Base-by-base conservation (phyloP, 2,888 invertebrate genomes). In the Drosophila demipolita region DNA sequence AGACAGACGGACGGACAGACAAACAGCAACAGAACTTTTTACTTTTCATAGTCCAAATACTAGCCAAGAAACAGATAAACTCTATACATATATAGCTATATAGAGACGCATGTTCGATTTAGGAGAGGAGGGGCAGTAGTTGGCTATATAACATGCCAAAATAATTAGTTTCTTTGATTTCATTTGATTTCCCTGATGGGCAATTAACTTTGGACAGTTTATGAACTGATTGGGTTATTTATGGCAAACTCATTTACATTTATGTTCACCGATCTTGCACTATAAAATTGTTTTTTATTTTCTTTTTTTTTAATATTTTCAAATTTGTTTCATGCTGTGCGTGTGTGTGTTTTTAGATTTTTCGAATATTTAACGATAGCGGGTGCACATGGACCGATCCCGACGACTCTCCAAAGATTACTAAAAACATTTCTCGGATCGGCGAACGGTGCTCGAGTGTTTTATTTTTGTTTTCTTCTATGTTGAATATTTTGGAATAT, bases 351-450 rank as follows among this genome's bases (percentile, higher is more conserved):
- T 20, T 49, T 9, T 29, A 36, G 36, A 50, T 65, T 61, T 69
- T 53, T 42, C 54, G 48, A 64, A 38, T 54, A 52, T 38, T 26
- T 23, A n/a, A 26, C 55, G 55, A 38, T 69, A 33, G 42, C 59
- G 52, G 40, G 49, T 62, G n/a, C 42, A 45, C 50, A 55, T 50
- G 59, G 50, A 80, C 67, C 73, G 80, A 63, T 74, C 61, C 80
- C 75, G 75, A 80, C 80, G 78, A 75, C 78, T 80, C 78, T 80
- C 75, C 80, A 78, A 78, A 69, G 69, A 71, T 80, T 78, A 80
- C 80, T 80, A 65, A 80, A 67, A 59, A 49, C 45, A 63, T 78
- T 66, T 49, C 78, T 66, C 70, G 9, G 52, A 42, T 68, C 67
- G 40, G 29, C 71, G 29, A 68, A 60, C 64, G 36, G 29, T 17